Percentiles rank a stretch among this genome's conserved stretches.
These are phyloP conservation scores for Macrotus californicus DNA, from an alignment of 2,113 vertebrate species.

Conservation along the genomic window DNA sequence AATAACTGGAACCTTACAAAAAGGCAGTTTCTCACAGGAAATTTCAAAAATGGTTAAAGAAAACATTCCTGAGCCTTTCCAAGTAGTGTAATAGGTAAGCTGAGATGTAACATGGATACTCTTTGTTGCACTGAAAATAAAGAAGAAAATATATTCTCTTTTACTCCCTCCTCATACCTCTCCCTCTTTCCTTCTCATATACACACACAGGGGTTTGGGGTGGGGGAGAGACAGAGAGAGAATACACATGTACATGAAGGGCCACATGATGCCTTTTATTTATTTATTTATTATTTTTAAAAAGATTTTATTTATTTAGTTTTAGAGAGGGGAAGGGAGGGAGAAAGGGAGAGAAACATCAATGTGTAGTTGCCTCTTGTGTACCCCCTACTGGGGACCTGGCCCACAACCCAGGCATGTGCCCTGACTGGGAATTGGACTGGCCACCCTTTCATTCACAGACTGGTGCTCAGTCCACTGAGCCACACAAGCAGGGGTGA, in stretches of 20 bases:
- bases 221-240: too few relatives aligned
- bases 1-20: neutral
- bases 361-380: too few relatives aligned
- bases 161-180: neutral
- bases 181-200: neutral
- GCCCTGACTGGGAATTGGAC: too few relatives aligned
- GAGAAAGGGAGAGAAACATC: too few relatives aligned
- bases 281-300: too few relatives aligned
- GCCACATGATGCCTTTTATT: neutral
- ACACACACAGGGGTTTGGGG: neutral
- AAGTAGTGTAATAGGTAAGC: neutral
- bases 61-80: neutral
- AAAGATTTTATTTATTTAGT: too few relatives aligned
- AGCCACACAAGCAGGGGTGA: neutral
- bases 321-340: too few relatives aligned
- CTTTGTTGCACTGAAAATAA: conserved; percentile 1
- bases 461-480: too few relatives aligned
- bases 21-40: neutral
- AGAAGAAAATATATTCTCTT: neutral
- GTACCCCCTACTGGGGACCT: too few relatives aligned
- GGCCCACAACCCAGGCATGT: too few relatives aligned
- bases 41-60: neutral
- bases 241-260: neutral
- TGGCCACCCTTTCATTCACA: too few relatives aligned
- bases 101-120: neutral